Evolutionary conservation across 2,888 invertebrate genomes (phyloP), one percentile per base, ranked within the genome.

Genomic region (Harmothoe impar): DNA sequence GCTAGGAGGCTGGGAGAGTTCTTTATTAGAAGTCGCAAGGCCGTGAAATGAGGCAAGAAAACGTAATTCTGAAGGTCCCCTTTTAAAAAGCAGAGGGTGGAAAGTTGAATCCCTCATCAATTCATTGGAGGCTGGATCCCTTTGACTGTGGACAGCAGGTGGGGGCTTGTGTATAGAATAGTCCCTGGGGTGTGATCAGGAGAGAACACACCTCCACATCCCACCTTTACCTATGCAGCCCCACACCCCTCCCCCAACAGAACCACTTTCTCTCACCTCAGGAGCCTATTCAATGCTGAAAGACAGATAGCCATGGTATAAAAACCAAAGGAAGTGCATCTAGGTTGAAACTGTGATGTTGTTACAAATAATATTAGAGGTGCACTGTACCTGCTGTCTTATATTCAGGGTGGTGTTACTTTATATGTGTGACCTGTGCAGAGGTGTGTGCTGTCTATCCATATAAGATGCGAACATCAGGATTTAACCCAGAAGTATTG

Each of bases 71-170:
- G 62, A 62, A 62, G 62, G 62, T 62, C 15, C n/a, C 23, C 15
- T n/a, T 62, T 62, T 62, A 62, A 7, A 20, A 62, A 62, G n/a
- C 23, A 62, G 62, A 20, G 62, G 3, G 62, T 1, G 20, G 62
- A 62, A 62, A 62, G 23, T 62, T 62, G 62, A 15, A 62, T 62
- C 62, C 20, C 62, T 62, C 62, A 62, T 62, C 62, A 62, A 62
- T 62, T 62, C 62, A 62, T 20, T 20, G n/a, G 62, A 62, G 23
- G 62, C 62, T 62, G 62, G 62, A 62, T 62, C 62, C 62, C 62
- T 62, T 20, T 62, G 62, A 62, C 62, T n/a, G 20, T 20, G 62
- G 62, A n/a, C 62, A 62, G 62, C 23, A 20, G 62, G 23, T 62
- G 43, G 43, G 43, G 43, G n/a, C 62, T n/a, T 62, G 62, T n/a